Percentiles rank a stretch among this genome's conserved stretches.
phyloP scores from a whole-genome alignment of 2,113 vertebrate species.

The Lagenorhynchus albirostris region DNA sequence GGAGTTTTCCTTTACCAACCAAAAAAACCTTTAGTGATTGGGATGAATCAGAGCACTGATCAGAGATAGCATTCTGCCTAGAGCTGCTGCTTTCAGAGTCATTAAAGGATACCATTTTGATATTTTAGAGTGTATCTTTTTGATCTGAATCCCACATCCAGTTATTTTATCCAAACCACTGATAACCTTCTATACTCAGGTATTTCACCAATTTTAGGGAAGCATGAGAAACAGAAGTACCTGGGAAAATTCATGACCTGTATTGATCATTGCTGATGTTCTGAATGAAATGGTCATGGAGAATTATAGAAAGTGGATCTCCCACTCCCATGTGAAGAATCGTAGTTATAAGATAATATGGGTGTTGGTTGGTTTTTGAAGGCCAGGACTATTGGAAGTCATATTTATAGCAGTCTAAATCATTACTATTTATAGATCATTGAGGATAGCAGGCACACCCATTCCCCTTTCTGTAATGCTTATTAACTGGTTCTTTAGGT shows the following conservation, averaged over 20 bases:
- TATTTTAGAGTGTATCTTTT: neutral
- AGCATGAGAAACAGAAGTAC: neutral
- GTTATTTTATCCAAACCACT: neutral
- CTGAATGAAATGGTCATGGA: neutral
- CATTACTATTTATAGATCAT: neutral
- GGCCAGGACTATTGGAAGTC: neutral
- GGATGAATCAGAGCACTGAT: neutral
- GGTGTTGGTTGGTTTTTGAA: slow-evolving; percentile 21
- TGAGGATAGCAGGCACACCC: neutral
- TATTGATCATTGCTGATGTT: neutral
- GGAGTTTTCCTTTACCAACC: neutral
- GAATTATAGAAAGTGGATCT: slow-evolving; percentile 6
- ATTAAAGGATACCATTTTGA: neutral
- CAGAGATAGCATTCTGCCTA: neutral
- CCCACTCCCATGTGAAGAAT: neutral
- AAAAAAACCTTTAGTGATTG: neutral
- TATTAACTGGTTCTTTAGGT: slow-evolving; percentile 9
- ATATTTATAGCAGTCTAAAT: slow-evolving; percentile 16
- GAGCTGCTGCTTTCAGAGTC: neutral
- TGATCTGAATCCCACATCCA: neutral
- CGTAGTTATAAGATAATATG: neutral
- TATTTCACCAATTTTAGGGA: slow-evolving; percentile 13
- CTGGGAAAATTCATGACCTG: neutral
- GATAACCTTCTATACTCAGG: neutral
- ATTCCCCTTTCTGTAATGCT: neutral